Percentiles rank a stretch among this genome's conserved stretches.
These are phyloP conservation scores for Pogonophryne albipinna DNA, from an alignment of 2,797 vertebrate species.

Conservation along the genomic window DNA sequence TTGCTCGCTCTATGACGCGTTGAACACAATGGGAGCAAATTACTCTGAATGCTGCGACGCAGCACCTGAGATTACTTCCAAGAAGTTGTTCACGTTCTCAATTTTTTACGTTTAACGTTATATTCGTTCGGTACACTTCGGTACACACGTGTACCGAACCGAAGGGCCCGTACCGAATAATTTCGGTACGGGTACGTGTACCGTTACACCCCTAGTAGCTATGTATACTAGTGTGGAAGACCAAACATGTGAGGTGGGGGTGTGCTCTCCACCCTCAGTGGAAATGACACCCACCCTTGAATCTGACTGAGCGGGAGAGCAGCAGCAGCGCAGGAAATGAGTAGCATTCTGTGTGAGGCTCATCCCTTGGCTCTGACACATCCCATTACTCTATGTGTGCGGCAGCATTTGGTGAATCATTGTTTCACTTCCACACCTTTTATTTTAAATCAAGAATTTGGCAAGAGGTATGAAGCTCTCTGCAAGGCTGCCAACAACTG, in stretches of 20 bases:
- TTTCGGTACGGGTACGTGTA: too few species aligned
- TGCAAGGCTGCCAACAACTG: neutral
- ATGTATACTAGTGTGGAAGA: too few species aligned
- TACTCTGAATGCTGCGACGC: too few species aligned
- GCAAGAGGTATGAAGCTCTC: conserved; percentile 3
- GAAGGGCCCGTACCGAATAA: too few species aligned
- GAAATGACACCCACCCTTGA: conserved; percentile 11
- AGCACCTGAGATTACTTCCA: too few species aligned
- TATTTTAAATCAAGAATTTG: conserved; percentile 43
- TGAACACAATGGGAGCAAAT: too few species aligned
- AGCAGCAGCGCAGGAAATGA: conserved; percentile 11
- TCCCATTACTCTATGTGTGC: conserved; percentile 33
- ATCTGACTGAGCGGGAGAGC: neutral
- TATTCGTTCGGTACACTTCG: too few species aligned
- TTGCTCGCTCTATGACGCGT: too few species aligned
- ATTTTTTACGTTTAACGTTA: too few species aligned
- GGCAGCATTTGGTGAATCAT: conserved; percentile 21
- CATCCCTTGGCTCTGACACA: conserved; percentile 31
- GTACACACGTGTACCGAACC: too few species aligned
- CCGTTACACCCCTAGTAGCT: too few species aligned
- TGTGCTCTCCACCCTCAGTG: neutral
- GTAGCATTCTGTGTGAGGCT: conserved; percentile 1
- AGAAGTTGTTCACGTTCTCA: too few species aligned
- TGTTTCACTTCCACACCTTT: conserved; percentile 41
- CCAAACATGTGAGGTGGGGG: neutral